Conservation (phyloP, 2,888 invertebrate species). For the Lasius fuliginosus region DNA sequence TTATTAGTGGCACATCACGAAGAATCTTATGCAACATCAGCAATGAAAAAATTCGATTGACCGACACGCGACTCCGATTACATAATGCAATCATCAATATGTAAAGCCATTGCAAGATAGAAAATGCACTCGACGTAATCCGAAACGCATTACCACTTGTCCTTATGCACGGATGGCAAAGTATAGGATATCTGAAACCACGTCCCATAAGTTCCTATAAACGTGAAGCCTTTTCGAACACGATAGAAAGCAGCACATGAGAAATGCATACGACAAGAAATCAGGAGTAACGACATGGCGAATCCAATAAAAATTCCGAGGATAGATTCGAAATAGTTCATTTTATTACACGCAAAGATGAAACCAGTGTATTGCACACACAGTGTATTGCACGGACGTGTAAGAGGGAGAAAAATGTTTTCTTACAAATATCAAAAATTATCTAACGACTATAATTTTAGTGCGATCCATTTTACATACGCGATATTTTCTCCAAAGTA, state of each 20-base stretch:
- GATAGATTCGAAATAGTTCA: background rate
- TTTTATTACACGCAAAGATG: background rate
- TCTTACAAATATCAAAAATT: background rate
- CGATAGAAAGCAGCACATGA: background rate
- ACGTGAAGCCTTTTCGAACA: constrained; percentile 15
- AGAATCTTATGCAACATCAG: constrained; percentile 27
- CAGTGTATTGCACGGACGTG: no score
- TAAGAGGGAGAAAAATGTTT: background rate
- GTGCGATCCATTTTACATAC: background rate
- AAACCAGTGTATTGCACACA: background rate
- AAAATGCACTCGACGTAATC: constrained; percentile 23
- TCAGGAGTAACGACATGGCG: background rate
- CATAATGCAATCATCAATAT: constrained; percentile 27
- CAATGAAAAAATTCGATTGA: constrained; percentile 6
- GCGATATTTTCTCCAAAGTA: background rate
- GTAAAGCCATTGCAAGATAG: constrained; percentile 13
- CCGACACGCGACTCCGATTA: constrained; percentile 42
- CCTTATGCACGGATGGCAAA: constrained; percentile 2
- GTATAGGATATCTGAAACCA: background rate
- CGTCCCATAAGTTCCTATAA: constrained; percentile 31
- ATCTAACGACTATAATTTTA: background rate
- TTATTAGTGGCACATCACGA: background rate
- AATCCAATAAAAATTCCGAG: constrained; percentile 15
- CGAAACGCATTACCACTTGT: constrained; percentile 5
- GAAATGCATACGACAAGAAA: background rate